phyloP scores from a whole-genome alignment of 2,888 invertebrate genomes.

The Operophtera brumata region DNA sequence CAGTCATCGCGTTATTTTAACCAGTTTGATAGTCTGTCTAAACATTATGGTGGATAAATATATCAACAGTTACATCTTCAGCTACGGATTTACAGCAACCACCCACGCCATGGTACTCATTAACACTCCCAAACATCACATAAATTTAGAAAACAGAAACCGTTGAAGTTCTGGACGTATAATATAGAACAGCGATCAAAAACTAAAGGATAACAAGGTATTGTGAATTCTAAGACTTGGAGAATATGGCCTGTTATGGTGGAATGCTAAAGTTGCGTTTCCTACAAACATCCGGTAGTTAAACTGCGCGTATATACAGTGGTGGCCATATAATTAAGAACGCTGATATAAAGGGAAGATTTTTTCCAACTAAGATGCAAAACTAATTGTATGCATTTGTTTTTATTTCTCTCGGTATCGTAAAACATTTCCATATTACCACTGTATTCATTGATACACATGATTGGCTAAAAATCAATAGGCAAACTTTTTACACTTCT shows the following conservation, averaged over 20 bases:
- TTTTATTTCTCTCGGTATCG: too few species aligned
- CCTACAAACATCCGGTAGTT: conserved; percentile 62
- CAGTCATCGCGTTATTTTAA: conserved; percentile 1
- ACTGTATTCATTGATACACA: too few species aligned
- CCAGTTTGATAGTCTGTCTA: conserved; percentile 19
- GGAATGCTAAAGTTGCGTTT: conserved; percentile 19
- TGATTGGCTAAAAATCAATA: too few species aligned
- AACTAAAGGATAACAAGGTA: conserved; percentile 2
- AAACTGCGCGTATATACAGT: conserved; percentile 36
- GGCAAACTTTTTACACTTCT: too few species aligned
- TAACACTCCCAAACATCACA: conserved; percentile 42
- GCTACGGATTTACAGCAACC: conserved; percentile 33
- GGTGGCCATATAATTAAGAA: too few species aligned
- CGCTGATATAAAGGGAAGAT: too few species aligned
- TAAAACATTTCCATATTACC: too few species aligned
- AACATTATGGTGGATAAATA: conserved; percentile 32
- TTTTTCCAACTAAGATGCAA: too few species aligned
- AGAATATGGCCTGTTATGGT: neutral
- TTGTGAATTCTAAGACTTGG: conserved; percentile 7
- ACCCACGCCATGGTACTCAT: conserved; percentile 41
- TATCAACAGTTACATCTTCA: conserved; percentile 34
- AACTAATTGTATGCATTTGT: too few species aligned
- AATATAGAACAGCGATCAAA: conserved; percentile 33
- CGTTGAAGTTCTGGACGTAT: conserved; percentile 39
- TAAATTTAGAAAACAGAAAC: conserved; percentile 41